phyloP scores from a whole-genome alignment of 2,888 invertebrate genomes.

The Drosophila prostipennis region DNA sequence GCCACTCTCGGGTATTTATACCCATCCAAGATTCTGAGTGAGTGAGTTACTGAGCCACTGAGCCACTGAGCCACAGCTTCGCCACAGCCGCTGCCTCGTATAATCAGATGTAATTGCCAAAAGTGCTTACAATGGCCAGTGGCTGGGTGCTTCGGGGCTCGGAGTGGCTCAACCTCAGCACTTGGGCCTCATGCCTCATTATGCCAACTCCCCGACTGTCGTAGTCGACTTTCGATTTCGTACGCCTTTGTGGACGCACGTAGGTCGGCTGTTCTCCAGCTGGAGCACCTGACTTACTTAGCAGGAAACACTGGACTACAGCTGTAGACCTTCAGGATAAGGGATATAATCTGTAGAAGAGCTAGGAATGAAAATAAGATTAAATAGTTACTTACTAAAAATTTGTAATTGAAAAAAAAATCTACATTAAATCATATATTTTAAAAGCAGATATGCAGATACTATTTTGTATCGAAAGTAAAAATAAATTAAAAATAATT shows the following conservation, averaged over 20 bases:
- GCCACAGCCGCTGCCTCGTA: constrained; percentile 34
- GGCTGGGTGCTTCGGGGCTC: not conserved
- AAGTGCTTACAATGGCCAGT: constrained; percentile 49
- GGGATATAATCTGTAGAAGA: not conserved
- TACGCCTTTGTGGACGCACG: constrained; percentile 59
- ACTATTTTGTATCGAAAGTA: too few relatives aligned
- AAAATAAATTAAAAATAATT: too few relatives aligned
- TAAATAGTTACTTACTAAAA: too few relatives aligned
- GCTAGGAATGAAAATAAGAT: too few relatives aligned
- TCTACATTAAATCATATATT: too few relatives aligned
- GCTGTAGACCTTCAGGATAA: too few relatives aligned
- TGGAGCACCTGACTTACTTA: constrained; percentile 46
- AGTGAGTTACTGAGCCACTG: not conserved
- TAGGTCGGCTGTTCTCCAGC: constrained; percentile 7
- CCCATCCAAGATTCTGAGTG: constrained; percentile 51
- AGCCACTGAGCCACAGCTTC: constrained; percentile 23
- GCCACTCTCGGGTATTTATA: constrained; percentile 70
- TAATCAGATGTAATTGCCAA: constrained; percentile 77
- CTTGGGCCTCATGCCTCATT: constrained; percentile 65
- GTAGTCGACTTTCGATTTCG: constrained; percentile 63
- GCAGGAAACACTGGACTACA: constrained; percentile 5
- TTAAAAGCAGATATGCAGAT: too few relatives aligned
- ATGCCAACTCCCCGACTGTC: constrained; percentile 34
- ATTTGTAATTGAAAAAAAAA: too few relatives aligned
- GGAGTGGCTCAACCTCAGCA: constrained; percentile 13